These are phyloP conservation scores for Drosophila hamatofila DNA, from an alignment of 2,888 invertebrate genomes.

Conservation along the genomic window DNA sequence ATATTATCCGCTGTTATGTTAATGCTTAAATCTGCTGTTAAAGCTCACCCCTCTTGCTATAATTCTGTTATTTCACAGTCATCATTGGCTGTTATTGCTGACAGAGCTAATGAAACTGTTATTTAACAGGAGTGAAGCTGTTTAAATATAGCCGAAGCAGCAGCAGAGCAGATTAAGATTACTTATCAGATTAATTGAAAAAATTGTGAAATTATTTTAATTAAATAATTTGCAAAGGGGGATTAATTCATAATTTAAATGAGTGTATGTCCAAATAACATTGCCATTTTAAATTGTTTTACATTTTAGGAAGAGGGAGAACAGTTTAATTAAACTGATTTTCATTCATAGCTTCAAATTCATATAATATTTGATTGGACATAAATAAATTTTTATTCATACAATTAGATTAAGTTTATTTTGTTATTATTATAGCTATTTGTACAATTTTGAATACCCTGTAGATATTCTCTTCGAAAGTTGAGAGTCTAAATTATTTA, in stretches of 20 bases:
- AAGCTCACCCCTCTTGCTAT: constrained; percentile 59
- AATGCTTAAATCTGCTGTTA: constrained; percentile 7
- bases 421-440: too few relatives aligned
- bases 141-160: not conserved
- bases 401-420: too few relatives aligned
- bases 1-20: constrained; percentile 63
- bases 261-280: too few relatives aligned
- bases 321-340: too few relatives aligned
- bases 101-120: not conserved
- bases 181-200: not conserved
- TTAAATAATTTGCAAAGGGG: not conserved
- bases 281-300: not conserved
- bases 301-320: not conserved
- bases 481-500: too few relatives aligned
- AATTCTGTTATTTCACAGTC: constrained; percentile 46
- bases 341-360: too few relatives aligned
- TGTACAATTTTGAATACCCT: too few relatives aligned
- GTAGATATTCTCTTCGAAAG: too few relatives aligned
- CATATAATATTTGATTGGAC: too few relatives aligned
- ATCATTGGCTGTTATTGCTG: not conserved
- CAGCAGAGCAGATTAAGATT: not conserved
- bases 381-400: too few relatives aligned
- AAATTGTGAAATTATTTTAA: not conserved
- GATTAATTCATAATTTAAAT: not conserved
- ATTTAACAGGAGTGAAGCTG: constrained; percentile 4